These are phyloP conservation scores for Odocoileus virginianus DNA, from an alignment of 2,113 vertebrate genomes.

Conservation along the genomic window DNA sequence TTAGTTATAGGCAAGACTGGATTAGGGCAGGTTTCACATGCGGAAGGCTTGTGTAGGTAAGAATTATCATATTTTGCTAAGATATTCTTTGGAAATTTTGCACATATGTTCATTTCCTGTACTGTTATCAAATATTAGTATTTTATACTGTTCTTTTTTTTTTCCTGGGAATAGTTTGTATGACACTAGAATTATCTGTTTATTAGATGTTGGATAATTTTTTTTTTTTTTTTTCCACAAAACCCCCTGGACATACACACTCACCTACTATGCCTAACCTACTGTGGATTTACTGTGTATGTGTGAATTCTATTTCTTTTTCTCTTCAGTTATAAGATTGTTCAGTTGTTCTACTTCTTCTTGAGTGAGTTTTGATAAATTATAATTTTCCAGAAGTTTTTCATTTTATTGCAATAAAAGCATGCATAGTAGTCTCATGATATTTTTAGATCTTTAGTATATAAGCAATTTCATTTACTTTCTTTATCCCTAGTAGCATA, in stretches of 20 bases:
- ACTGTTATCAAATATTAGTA: neutral
- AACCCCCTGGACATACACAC: neutral
- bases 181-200: neutral
- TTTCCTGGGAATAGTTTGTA: neutral
- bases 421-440: neutral
- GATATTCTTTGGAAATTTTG: neutral
- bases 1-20: neutral
- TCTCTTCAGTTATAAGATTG: neutral
- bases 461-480: neutral
- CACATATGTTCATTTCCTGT: neutral
- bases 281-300: neutral
- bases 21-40: neutral
- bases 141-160: neutral
- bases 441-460: neutral
- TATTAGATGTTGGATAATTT: neutral
- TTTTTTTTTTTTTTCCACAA: neutral
- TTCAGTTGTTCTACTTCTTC: neutral
- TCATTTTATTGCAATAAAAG: neutral
- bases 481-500: neutral
- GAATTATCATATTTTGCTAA: neutral
- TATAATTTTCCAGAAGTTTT: neutral
- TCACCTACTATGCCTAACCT: neutral
- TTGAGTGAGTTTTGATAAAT: neutral
- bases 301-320: neutral
- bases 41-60: neutral